These are phyloP conservation scores for Teleogryllus occipitalis DNA, from an alignment of 1,140 invertebrate species.

Conservation along the genomic window DNA sequence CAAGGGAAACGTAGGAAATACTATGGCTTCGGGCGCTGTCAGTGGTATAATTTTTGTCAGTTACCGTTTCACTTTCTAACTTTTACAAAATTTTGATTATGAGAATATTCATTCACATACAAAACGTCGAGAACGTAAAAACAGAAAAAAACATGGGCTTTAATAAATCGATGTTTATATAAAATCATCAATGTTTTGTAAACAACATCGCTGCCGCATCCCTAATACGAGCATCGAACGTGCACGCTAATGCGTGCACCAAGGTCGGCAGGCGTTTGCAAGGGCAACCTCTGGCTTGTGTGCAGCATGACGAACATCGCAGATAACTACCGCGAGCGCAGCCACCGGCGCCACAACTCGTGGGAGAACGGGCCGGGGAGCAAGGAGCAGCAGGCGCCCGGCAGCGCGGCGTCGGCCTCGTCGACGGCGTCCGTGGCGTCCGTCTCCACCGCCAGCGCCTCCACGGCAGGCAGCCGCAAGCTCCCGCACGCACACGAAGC, in stretches of 20 bases:
- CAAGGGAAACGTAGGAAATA: too few species aligned
- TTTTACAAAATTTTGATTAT: too few species aligned
- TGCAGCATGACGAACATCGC: constrained; percentile 35
- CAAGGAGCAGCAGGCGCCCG: background rate
- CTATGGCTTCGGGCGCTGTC: too few species aligned
- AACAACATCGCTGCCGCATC: background rate
- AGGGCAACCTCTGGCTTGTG: background rate
- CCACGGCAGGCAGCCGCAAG: background rate
- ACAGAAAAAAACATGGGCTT: too few species aligned
- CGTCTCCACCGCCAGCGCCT: background rate
- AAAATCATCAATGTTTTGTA: too few species aligned
- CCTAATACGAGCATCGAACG: background rate
- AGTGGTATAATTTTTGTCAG: too few species aligned
- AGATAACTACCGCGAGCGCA: constrained; percentile 38
- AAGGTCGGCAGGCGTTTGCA: background rate
- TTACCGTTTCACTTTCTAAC: too few species aligned
- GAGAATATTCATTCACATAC: too few species aligned
- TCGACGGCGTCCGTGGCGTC: too few species aligned
- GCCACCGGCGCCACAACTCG: constrained; percentile 37
- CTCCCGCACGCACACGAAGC: background rate
- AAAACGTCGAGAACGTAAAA: too few species aligned
- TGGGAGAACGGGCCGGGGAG: constrained; percentile 36
- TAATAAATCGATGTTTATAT: background rate
- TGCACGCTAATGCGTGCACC: background rate
- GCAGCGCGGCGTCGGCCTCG: background rate